Conservation (phyloP, 1,140 invertebrate genomes). For the Sweltsa coloradensis region DNA sequence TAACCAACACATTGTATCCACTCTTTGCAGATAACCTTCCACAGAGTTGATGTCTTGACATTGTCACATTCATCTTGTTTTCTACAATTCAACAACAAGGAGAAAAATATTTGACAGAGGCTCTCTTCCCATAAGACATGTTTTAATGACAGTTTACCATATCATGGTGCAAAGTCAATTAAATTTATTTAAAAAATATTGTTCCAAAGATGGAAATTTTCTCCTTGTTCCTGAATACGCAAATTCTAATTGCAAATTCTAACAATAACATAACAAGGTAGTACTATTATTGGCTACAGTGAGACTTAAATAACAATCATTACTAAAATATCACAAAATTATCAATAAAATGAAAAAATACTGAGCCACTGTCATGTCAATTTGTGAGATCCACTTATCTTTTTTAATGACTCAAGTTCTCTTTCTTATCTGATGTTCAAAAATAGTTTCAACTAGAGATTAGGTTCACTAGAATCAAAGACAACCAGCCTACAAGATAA, state of each 20-base stretch:
- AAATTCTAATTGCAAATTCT: constrained; percentile 20
- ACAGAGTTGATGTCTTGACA: constrained; percentile 12
- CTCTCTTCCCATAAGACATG: constrained; percentile 13
- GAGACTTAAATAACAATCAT: constrained; percentile 25
- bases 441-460: constrained; percentile 15
- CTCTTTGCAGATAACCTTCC: constrained; percentile 12
- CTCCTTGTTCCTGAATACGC: constrained; percentile 21
- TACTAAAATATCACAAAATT: constrained; percentile 27
- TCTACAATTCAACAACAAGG: constrained; percentile 19
- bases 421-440: constrained; percentile 15
- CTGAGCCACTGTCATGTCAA: constrained; percentile 17
- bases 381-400: constrained; percentile 13
- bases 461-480: constrained; percentile 12
- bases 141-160: constrained; percentile 13
- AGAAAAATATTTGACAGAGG: constrained; percentile 16
- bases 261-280: constrained; percentile 25
- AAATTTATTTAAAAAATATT: constrained; percentile 10
- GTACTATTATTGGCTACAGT: constrained; percentile 24
- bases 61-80: constrained; percentile 9
- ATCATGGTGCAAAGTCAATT: constrained; percentile 13
- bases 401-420: constrained; percentile 15
- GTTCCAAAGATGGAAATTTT: constrained; percentile 8
- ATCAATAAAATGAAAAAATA: constrained; percentile 22
- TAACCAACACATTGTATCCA: constrained; percentile 9
- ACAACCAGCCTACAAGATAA: constrained; percentile 13